Conservation (phyloP, 2,888 invertebrate species). For the Xanthostigma xanthostigma region DNA sequence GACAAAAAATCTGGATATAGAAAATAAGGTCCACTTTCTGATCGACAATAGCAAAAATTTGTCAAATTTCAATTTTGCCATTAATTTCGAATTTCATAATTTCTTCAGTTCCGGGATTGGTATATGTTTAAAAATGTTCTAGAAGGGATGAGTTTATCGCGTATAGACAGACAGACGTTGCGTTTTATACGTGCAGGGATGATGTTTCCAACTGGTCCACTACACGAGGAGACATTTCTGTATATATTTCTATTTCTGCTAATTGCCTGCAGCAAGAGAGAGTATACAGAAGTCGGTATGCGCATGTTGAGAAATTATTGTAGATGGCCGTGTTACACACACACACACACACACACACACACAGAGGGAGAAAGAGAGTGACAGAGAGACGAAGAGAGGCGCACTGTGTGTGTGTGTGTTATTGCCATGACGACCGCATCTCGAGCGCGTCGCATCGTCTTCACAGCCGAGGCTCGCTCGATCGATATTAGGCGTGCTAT, state of each 20-base stretch:
- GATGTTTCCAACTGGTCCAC: no score
- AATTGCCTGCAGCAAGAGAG: conserved; percentile 29
- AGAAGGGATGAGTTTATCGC: not conserved
- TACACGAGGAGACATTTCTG: no score
- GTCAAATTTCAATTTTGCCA: no score
- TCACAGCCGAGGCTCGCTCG: not conserved
- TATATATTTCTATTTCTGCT: conserved; percentile 29
- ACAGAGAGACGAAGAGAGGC: not conserved
- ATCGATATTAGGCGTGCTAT: not conserved
- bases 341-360: not conserved
- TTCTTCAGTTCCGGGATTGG: not conserved
- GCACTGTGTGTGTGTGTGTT: conserved; percentile 17
- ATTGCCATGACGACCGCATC: conserved; percentile 27
- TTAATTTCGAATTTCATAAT: no score
- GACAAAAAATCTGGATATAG: no score
- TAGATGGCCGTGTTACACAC: not conserved
- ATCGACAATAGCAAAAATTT: no score
- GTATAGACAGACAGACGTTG: not conserved
- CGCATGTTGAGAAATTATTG: conserved; percentile 28
- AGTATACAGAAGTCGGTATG: conserved; percentile 19
- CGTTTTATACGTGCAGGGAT: not conserved
- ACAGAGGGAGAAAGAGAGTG: not conserved
- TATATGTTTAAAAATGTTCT: not conserved
- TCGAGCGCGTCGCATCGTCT: not conserved
- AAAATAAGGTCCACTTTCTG: no score